Evolutionary conservation across 2,113 vertebrate species (phyloP).

Genomic region (Sebastes schlegelii): DNA sequence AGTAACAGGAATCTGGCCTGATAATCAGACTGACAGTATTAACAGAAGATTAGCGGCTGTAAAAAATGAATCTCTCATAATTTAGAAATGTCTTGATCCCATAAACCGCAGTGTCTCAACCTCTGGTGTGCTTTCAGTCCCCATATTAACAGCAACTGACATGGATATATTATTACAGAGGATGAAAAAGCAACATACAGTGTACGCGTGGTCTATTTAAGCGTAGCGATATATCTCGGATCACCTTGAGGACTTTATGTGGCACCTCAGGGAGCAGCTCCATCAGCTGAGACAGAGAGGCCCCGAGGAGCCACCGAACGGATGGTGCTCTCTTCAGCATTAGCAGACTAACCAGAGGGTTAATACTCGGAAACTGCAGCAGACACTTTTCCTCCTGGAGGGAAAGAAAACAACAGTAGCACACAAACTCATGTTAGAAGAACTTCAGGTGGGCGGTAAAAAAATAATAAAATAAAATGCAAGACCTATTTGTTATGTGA

Average conservation of each 20-base stretch:
- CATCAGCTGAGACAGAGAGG: conserved; percentile 86
- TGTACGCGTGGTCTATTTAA: background rate
- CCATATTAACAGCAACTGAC: background rate
- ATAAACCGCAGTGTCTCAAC: background rate
- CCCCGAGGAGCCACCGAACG: conserved; percentile 86
- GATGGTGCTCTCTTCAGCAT: conserved; percentile 88
- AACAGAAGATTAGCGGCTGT: too few relatives aligned
- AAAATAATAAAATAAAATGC: background rate
- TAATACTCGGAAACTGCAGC: conserved; percentile 90
- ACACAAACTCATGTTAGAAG: background rate
- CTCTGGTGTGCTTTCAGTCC: background rate
- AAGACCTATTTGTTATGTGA: background rate
- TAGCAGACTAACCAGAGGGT: conserved; percentile 90
- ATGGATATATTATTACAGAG: background rate
- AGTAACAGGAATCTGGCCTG: background rate
- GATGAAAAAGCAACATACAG: background rate
- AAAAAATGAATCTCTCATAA: background rate
- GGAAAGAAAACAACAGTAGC: conserved; percentile 3
- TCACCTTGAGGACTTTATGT: conserved; percentile 92
- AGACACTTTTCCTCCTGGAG: conserved; percentile 88
- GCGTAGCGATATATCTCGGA: too few relatives aligned
- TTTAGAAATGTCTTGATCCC: background rate
- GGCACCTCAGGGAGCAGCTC: conserved; percentile 90
- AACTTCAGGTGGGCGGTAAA: background rate
- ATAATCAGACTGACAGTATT: background rate